Evolutionary conservation across 1,140 invertebrate species (phyloP).

Genomic region (Zaprionus kolodkinae): DNA sequence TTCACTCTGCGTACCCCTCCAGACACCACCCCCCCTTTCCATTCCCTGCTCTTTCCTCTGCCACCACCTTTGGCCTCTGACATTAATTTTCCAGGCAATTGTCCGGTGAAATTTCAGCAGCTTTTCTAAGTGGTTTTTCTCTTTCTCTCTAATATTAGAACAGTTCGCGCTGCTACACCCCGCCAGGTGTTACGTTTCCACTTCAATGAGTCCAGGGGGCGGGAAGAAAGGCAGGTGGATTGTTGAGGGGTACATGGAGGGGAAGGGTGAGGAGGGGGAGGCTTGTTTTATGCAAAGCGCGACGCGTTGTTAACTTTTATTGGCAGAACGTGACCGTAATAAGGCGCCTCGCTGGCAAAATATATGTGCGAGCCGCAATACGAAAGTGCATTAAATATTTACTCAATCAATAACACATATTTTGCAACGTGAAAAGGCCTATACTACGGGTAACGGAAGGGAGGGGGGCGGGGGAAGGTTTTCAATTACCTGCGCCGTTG

Average conservation of each 20-base stretch:
- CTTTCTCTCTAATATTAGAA: slow-evolving; percentile 2
- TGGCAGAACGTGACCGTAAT: slow-evolving; percentile 53
- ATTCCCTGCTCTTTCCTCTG: not conserved
- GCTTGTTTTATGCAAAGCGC: slow-evolving; percentile 39
- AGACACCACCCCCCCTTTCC: no score
- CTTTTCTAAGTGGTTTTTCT: slow-evolving; percentile 8
- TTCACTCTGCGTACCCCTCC: not conserved
- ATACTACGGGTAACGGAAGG: not conserved
- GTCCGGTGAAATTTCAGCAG: slow-evolving; percentile 31
- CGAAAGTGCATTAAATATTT: slow-evolving; percentile 57
- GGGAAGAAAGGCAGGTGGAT: not conserved
- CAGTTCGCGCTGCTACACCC: not conserved
- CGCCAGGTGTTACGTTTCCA: slow-evolving; percentile 30
- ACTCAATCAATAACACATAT: slow-evolving; percentile 54
- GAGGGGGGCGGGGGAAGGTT: not conserved
- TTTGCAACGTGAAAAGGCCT: slow-evolving; percentile 4
- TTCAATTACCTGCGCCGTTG: slow-evolving; percentile 36
- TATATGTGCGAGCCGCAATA: slow-evolving; percentile 37
- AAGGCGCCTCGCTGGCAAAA: slow-evolving; percentile 48
- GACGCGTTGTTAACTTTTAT: slow-evolving; percentile 51
- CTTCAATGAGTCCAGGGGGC: not conserved
- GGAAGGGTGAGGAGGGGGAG: not conserved
- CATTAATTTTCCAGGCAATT: slow-evolving; percentile 34
- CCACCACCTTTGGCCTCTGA: slow-evolving; percentile 6
- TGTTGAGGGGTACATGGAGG: no score